Base-by-base conservation (phyloP, 2,888 invertebrate species). In the Patella depressa region DNA sequence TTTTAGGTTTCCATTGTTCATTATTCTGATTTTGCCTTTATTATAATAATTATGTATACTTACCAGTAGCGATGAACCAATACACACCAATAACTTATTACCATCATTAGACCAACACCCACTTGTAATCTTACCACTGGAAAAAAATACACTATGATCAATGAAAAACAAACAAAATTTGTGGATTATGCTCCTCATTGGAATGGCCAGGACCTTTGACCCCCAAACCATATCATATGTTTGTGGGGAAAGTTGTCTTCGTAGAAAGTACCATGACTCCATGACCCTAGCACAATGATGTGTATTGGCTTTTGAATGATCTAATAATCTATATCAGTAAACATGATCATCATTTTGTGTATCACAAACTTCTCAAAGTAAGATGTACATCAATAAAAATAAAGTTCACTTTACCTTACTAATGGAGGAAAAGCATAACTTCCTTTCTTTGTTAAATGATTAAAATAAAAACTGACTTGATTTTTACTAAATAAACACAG, bases 31-130 rank as follows among this genome's bases (percentile, higher is more conserved):
- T 45, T 45, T 45, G 45, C 45, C 45, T 9, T 45, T 9, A 45
- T 45, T 1, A 45, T 45, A 45, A 45, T 45, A 45, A 45, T 45
- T 11, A 59, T 59, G 2, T 15, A n/a, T 34, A 80, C 85, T 82
- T 79, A 89, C 89, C 85, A 88, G 80, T 45, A 90, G 81, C 55
- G 85, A 83, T 0, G 88, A 81, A 11, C 86, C 88, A 59, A 87
- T 82, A 82, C 88, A 87, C 2, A 90, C 65, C 19, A 89, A 83
- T 29, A 90, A 81, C 65, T 82, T 85, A n/a, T 77, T 82, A 3
- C 90, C 90, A 84, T 89, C 88, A 14, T 82, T 79, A 72, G 87
- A 84, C 89, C 90, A 90, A 71, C 86, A 85, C 0, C 89, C 90
- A 85, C 88, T 88, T 3, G 84, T 80, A 19, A 90, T 88, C 78